These are phyloP conservation scores for Anarrhichthys ocellatus DNA, from an alignment of 2,113 vertebrate species.

Conservation along the genomic window DNA sequence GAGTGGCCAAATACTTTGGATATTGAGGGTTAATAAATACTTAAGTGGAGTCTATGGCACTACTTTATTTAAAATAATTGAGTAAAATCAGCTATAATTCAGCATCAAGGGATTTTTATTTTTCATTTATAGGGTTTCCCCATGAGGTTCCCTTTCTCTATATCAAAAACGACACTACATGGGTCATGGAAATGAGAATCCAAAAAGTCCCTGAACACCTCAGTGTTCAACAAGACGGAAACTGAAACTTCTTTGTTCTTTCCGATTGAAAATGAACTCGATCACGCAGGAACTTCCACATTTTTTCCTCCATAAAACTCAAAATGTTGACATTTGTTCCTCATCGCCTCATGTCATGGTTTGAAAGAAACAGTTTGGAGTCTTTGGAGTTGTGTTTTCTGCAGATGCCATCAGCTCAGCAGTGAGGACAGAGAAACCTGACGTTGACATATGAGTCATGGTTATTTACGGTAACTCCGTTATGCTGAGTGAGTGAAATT, in stretches of 20 bases:
- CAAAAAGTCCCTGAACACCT: neutral
- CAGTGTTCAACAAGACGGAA: conserved; percentile 32
- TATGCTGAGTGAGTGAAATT: neutral
- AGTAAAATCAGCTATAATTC: neutral
- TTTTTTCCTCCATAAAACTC: neutral
- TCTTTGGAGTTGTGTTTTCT: neutral
- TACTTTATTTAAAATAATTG: neutral
- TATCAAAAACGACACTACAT: neutral
- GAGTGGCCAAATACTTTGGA: neutral
- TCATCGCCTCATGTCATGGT: neutral
- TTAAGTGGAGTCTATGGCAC: neutral
- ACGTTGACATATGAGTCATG: neutral
- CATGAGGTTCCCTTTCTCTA: neutral
- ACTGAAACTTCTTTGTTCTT: conserved; percentile 31
- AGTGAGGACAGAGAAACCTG: neutral
- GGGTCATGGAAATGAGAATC: neutral
- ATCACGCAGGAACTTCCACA: neutral
- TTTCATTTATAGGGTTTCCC: neutral
- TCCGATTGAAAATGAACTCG: neutral
- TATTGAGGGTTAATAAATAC: neutral
- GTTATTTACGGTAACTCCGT: neutral
- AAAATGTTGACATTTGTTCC: neutral
- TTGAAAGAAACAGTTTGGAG: neutral
- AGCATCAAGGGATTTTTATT: neutral
- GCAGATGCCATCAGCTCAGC: neutral